Evolutionary conservation across 2,797 vertebrate species (phyloP).

Genomic region (Champsocephalus esox): DNA sequence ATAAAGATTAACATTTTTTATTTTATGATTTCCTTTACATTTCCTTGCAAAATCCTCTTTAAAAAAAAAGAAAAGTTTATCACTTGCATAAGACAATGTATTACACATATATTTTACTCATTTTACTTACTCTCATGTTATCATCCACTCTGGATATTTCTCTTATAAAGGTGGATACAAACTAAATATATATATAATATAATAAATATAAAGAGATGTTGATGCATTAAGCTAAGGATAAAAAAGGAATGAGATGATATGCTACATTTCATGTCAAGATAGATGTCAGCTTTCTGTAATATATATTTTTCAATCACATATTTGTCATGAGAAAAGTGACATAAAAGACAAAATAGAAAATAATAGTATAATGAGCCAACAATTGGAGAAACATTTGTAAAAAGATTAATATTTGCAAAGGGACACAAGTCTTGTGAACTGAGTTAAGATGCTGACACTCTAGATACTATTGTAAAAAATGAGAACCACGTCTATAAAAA

Average conservation of each 20-base stretch:
- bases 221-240: not conserved
- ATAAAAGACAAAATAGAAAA: not conserved
- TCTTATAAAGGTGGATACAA: not conserved
- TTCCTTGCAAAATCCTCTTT: too few species aligned
- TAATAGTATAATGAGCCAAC: not conserved
- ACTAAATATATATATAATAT: not conserved
- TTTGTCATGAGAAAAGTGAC: not conserved
- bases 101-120: not conserved
- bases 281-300: not conserved
- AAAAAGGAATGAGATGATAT: not conserved
- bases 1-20: not conserved
- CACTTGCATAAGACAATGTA: not conserved
- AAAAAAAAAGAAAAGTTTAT: not conserved
- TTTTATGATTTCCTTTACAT: too few species aligned
- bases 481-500: not conserved
- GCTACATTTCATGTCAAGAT: not conserved
- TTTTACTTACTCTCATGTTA: not conserved
- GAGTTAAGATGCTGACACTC: not conserved
- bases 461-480: not conserved
- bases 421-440: not conserved
- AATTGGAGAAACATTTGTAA: not conserved
- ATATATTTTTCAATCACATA: not conserved
- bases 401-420: slow-evolving; percentile 12
- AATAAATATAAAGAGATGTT: not conserved
- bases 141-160: not conserved